phyloP scores from a whole-genome alignment of 2,888 invertebrate species.

The Caenorhabditis panamensis region DNA sequence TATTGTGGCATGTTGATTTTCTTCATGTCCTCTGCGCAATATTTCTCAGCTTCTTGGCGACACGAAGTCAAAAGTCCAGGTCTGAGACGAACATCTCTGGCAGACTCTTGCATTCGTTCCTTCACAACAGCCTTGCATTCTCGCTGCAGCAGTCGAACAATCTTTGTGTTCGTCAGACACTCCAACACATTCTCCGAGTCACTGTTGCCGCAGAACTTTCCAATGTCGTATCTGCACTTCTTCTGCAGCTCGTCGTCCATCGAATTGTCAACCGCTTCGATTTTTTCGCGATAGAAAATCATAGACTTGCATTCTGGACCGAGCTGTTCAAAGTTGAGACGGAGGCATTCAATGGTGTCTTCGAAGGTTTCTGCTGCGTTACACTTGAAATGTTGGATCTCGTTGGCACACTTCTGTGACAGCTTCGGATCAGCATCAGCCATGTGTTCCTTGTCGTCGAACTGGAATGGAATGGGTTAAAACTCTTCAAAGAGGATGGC shows the following conservation, averaged over 20 bases:
- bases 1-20: slow-evolving; percentile 75
- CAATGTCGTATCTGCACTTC: slow-evolving; percentile 86
- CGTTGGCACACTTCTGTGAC: slow-evolving; percentile 75
- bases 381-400: slow-evolving; percentile 71
- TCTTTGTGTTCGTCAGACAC: slow-evolving; percentile 79
- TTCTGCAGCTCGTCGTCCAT: slow-evolving; percentile 82
- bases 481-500: too few relatives aligned
- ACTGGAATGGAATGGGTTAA: slow-evolving; percentile 67
- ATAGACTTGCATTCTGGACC: slow-evolving; percentile 82
- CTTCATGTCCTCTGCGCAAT: slow-evolving; percentile 76
- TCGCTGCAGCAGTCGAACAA: slow-evolving; percentile 75
- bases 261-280: slow-evolving; percentile 82
- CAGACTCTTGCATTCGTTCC: slow-evolving; percentile 77
- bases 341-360: slow-evolving; percentile 82
- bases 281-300: slow-evolving; percentile 82
- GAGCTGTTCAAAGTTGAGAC: slow-evolving; percentile 75
- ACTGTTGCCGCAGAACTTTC: slow-evolving; percentile 73
- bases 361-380: slow-evolving; percentile 66
- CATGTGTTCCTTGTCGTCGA: slow-evolving; percentile 89
- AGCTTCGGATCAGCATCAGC: slow-evolving; percentile 82
- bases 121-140: slow-evolving; percentile 73
- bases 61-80: slow-evolving; percentile 91
- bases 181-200: slow-evolving; percentile 76
- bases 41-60: slow-evolving; percentile 82
- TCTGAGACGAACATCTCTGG: slow-evolving; percentile 89